Evolutionary conservation across 2,113 vertebrate genomes (phyloP).

Genomic region (Capricornis sumatraensis): DNA sequence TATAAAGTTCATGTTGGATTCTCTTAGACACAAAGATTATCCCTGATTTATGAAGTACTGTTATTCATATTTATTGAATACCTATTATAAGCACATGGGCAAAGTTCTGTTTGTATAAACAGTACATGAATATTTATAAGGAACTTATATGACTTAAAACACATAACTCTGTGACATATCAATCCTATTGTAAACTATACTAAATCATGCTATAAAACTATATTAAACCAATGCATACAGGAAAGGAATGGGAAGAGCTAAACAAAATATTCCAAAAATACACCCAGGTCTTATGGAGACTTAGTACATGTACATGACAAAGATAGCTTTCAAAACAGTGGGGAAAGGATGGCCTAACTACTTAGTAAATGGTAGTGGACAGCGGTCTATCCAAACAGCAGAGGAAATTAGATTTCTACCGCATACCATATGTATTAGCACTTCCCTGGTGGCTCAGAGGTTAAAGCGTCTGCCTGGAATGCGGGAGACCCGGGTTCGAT

Average conservation of each 20-base stretch:
- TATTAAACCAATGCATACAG: not conserved
- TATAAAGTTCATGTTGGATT: not conserved
- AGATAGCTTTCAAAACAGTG: not conserved
- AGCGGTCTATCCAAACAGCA: not conserved
- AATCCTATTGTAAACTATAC: not conserved
- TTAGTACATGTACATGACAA: not conserved
- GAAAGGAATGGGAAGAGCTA: not conserved
- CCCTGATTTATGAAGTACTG: not conserved
- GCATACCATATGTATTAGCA: not conserved
- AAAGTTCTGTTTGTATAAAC: conserved; percentile 24
- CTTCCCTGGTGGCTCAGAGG: too few species aligned
- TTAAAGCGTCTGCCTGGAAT: too few species aligned
- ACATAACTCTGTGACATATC: not conserved
- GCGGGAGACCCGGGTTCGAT: too few species aligned
- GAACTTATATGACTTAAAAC: not conserved
- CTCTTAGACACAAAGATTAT: not conserved
- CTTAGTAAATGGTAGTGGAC: not conserved
- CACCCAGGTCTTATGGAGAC: not conserved
- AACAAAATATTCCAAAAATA: conserved; percentile 30
- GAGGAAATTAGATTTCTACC: not conserved
- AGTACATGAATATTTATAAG: not conserved
- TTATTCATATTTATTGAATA: not conserved
- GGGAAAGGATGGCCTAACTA: not conserved
- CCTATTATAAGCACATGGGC: not conserved
- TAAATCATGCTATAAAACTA: not conserved